These are phyloP conservation scores for Parambassis ranga DNA, from an alignment of 2,797 vertebrate genomes.

Conservation along the genomic window DNA sequence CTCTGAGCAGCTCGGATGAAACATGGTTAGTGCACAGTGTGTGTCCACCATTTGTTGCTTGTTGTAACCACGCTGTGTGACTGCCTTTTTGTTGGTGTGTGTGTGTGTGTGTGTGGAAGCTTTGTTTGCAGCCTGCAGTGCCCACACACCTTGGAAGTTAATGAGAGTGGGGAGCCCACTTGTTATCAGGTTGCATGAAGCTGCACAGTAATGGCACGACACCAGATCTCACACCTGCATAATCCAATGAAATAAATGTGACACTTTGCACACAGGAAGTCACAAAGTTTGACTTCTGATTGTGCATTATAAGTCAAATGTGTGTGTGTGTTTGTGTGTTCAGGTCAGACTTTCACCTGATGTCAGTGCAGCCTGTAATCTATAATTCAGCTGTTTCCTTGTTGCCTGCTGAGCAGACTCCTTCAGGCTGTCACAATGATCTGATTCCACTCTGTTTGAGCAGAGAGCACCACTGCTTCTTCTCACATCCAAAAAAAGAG, in stretches of 20 bases:
- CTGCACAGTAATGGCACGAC: too few species aligned
- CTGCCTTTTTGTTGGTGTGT: background rate
- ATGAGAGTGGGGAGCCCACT: background rate
- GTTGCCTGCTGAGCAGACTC: conserved; percentile 8
- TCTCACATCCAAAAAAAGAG: background rate
- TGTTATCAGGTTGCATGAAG: background rate
- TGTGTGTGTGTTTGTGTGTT: background rate
- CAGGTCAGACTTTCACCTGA: conserved; percentile 30
- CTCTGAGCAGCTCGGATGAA: conserved; percentile 77
- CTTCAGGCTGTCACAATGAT: conserved; percentile 33
- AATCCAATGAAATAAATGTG: too few species aligned
- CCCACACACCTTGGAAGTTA: conserved; percentile 3
- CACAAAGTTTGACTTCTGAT: too few species aligned
- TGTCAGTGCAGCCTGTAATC: conserved; percentile 40
- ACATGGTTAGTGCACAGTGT: conserved; percentile 82
- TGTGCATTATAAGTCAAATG: too few species aligned
- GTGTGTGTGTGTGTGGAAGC: background rate
- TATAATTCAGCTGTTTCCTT: conserved; percentile 57
- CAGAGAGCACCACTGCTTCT: background rate
- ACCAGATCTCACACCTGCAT: too few species aligned
- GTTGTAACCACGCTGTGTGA: too few species aligned
- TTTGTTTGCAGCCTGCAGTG: background rate
- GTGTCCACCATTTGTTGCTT: conserved; percentile 45
- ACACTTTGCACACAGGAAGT: too few species aligned
- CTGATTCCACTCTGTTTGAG: conserved; percentile 18